Evolutionary conservation across 1,140 invertebrate species (phyloP), one percentile per base, ranked within the genome.

Genomic region (Drosophila ironensis): DNA sequence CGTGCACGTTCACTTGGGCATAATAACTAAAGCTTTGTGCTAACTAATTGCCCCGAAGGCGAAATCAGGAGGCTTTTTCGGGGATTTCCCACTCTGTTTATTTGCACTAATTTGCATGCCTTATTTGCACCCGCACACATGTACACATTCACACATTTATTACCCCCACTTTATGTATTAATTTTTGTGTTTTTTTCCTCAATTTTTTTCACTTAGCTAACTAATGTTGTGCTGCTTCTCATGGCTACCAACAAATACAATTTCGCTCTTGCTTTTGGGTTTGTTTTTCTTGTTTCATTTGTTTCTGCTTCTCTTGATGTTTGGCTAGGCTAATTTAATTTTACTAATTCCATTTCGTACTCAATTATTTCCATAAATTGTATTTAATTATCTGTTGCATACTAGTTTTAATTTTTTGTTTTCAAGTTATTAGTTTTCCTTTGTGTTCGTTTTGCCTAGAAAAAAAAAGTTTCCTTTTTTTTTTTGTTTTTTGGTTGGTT

Each of bases 11-110:
- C 78, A 61, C 53, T 73, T 73, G 46, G 69, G 78, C 57, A 78
- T 84, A 73, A 78, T 84, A 78, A 84, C 78, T 77, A 77, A 78
- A 71, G 78, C 69, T 64, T 82, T 78, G 59, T 84, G 78, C 69
- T 73, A 82, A 82, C 78, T 84, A 84, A 84, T 84, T 82, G 78
- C 78, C 73, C 45, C 51, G n/a, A 66, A 77, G 73, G 73, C 73
- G 25, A 41, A 72, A 67, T 56, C 50, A 38, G 41, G 30, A 51
- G 50, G 30, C 2, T 22, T 14, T 22, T 17, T 28, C 12, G n/a
- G 4, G 35, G 3, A 17, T 41, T 38, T 22, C 28, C 30, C 24
- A 8, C 14, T 46, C 38, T 60, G 53, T 66, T 70, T 82, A 73
- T 70, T 84, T 82, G 59, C 73, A 77, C 69, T 84, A 77, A 82